Evolutionary conservation across 2,113 vertebrate species (phyloP), one percentile per base, ranked within the genome.

Genomic region (Malaclemys terrapin): DNA sequence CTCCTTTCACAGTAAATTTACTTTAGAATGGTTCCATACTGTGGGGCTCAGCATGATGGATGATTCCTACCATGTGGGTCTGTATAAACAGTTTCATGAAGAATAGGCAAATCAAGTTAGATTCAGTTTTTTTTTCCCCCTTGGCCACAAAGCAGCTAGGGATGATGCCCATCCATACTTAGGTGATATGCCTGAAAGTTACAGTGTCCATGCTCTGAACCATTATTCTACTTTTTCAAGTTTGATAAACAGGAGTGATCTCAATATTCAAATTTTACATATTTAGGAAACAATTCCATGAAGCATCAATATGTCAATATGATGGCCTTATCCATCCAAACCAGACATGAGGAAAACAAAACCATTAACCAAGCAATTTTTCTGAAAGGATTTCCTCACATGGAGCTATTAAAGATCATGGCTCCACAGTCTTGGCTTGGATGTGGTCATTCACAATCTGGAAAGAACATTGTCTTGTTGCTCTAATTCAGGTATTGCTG

Each of bases 61-160:
- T 57, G 86, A 49, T 6, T 53, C 29, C 79, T 31, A 0, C 52
- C 92, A 91, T 84, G 87, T 62, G 85, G 52, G 81, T 80, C 78
- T 81, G 25, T 88, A 80, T 72, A 89, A 96, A 89, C 1, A 17
- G 9, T 35, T 88, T 95, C 17, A 69, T 69, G 17, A 69, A 69
- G 35, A n/a, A n/a, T 20, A 69, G 20, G 17, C 65, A 69, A 69
- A 19, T 93, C 69, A 27, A 69, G 87, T 80, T 59, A 80, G 76
- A 91, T 72, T 93, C 85, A 38, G 81, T 75, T 79, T 80, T 87
- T 80, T 80, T 35, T 59, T 29, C 10, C 38, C 38, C 54, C 47
- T 35, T 1, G 84, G 54, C 12, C 80, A 14, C 3, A 17, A 38
- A 78, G 82, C 90, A 90, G 87, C 85, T 84, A 72, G 65, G 53